Conservation (phyloP, 2,113 vertebrate species). For the Anas platyrhynchos region DNA sequence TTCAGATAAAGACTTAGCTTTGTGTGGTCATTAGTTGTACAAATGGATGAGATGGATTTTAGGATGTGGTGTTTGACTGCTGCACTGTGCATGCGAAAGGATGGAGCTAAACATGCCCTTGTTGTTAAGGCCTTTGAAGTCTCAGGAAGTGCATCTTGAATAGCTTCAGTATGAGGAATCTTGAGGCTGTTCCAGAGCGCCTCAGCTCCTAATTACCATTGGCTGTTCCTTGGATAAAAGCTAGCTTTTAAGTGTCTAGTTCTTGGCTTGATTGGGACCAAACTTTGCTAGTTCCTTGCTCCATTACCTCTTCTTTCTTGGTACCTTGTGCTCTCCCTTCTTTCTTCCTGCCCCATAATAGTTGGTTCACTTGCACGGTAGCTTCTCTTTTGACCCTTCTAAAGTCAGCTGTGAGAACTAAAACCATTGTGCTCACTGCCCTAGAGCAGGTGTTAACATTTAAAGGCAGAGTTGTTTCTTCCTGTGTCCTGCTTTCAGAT, state of each 20-base stretch:
- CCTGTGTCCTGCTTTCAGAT: not conserved
- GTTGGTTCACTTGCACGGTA: not conserved
- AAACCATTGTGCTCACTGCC: not conserved
- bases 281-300: not conserved
- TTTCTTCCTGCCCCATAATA: not conserved
- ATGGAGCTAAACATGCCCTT: conserved; percentile 36
- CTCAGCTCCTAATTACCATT: conserved; percentile 36
- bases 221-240: conserved; percentile 19
- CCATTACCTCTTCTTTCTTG: not conserved
- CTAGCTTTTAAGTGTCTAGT: not conserved
- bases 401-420: not conserved
- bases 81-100: not conserved
- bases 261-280: not conserved
- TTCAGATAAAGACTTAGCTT: not conserved
- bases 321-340: not conserved
- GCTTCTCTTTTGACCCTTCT: not conserved
- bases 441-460: conserved; percentile 16
- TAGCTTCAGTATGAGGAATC: conserved; percentile 48
- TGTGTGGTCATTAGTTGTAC: not conserved
- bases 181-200: conserved; percentile 46
- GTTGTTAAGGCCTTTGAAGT: conserved; percentile 60
- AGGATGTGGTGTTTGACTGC: conserved; percentile 1
- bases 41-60: not conserved
- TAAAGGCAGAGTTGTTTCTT: not conserved
- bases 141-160: conserved; percentile 49